Base-by-base conservation (phyloP, 2,888 invertebrate genomes). In the Nomada lathburiana region DNA sequence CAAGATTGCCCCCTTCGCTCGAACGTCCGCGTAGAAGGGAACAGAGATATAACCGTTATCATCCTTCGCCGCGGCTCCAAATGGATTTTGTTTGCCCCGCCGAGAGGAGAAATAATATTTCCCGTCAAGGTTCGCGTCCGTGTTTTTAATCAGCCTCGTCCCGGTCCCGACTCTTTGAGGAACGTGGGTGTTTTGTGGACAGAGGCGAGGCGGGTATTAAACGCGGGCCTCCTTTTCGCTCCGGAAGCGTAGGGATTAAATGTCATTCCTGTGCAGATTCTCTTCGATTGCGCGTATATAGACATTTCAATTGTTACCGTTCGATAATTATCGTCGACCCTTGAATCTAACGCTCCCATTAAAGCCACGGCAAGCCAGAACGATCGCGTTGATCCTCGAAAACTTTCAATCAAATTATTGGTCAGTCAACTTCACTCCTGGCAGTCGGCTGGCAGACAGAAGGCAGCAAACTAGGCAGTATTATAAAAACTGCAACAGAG, bases 1-100 rank as follows among this genome's bases (percentile, higher is more conserved):
- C 78, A 85, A 77, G 76, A 72, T 73, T 65, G 68, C 68, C 77
- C 77, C 57, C 29, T 11, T 47, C 50, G 26, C 55, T 20, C 16
- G 60, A 67, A 69, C 62, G 59, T 52, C 53, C 60, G 59, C 47
- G 42, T 16, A 63, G 57, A 11, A n/a, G 26, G 13, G 20, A 23
- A 16, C 23, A 52, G 47, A n/a, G 3, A 42, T 52, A 67, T 75
- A 77, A 59, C 74, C 55, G 55, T 79, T 76, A 76, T 70, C 79
- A 57, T 68, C 42, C 57, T 7, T 53, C 57, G 23, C 53, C 65
- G 20, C 52, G 71, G 82, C 72, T 79, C 63, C 26, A 23, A 76
- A 67, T 64, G 59, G 55, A 76, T 79, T 76, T 85, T 67, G 69
- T 83, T 73, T 26, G 63, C 26, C 2, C 10, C 55, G 44, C 20